phyloP scores from a whole-genome alignment of 2,888 invertebrate genomes.

The Phengaris alcon region DNA sequence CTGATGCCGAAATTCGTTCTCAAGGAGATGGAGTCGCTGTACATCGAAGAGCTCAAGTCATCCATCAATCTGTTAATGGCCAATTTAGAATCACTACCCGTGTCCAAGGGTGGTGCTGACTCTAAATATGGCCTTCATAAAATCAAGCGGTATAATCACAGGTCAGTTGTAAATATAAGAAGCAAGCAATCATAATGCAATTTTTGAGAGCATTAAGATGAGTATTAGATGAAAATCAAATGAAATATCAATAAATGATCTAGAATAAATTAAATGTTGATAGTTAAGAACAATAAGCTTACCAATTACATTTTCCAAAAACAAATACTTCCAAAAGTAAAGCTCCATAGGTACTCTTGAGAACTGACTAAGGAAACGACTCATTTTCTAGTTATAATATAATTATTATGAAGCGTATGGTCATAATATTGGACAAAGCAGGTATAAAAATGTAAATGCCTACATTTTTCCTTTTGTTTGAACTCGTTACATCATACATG shows the following conservation, averaged over 20 bases:
- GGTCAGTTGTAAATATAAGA: slow-evolving; percentile 80
- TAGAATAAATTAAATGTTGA: no score
- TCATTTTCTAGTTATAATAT: no score
- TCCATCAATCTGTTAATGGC: slow-evolving; percentile 99
- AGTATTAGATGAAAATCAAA: background rate
- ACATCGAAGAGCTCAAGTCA: slow-evolving; percentile 98
- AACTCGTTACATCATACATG: background rate
- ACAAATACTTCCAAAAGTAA: background rate
- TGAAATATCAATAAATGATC: no score
- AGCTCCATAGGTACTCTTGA: no score
- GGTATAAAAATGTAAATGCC: no score
- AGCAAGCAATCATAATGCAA: slow-evolving; percentile 16
- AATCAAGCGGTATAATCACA: slow-evolving; percentile 98
- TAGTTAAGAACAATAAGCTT: no score
- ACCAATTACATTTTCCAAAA: background rate
- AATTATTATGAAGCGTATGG: no score
- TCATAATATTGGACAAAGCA: background rate
- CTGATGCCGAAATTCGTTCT: slow-evolving; percentile 99
- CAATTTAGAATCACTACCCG: slow-evolving; percentile 98
- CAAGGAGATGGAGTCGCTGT: slow-evolving; percentile 99
- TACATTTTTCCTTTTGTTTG: background rate
- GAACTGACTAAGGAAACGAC: no score
- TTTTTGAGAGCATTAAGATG: background rate
- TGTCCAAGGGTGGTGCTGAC: slow-evolving; percentile 98
- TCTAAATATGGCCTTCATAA: slow-evolving; percentile 98